Evolutionary conservation across 2,888 invertebrate species (phyloP), one percentile per base, ranked within the genome.

Genomic region (Deladenus siricidicola): DNA sequence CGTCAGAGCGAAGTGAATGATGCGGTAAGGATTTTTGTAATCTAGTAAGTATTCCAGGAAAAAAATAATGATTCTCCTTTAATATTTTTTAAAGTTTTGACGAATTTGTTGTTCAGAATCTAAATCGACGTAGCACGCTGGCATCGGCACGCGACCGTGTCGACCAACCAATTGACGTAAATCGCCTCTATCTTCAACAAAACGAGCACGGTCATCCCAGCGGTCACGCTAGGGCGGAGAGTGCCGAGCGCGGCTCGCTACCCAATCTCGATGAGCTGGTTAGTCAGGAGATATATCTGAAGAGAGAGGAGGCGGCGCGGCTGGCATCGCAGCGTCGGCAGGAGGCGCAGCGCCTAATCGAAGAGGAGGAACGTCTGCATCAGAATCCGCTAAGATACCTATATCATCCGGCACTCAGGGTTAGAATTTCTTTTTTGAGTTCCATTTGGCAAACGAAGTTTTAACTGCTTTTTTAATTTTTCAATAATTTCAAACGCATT

Each of bases 381-480:
- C 90, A 90, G 80, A 93, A 93, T 84, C 93, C 93, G 78, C 85
- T 94, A 78, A 86, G 93, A 78, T 92, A 91, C 83, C 85, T 94
- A 82, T 87, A 90, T 86, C 91, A 90, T 87, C 93, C 93, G 80
- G 89, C 90, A 85, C 89, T 93, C 76, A 90, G 90, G 89, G 92
- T 92, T 83, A 83, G 84, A 80, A 8, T 34, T 53, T 53, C 28
- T 39, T 53, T 34, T 34, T 34, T 34, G 39, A 34, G 17, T n/a
- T n/a, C n/a, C n/a, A n/a, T n/a, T n/a, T n/a, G n/a, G n/a, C n/a
- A n/a, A n/a, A n/a, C n/a, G n/a, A n/a, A n/a, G n/a, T n/a, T n/a
- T n/a, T n/a, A n/a, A n/a, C n/a, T n/a, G n/a, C n/a, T n/a, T n/a
- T n/a, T n/a, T n/a, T n/a, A n/a, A n/a, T n/a, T n/a, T n/a, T n/a